phyloP scores from a whole-genome alignment of 2,888 invertebrate species.

The Hydrotaea cyrtoneurina region DNA sequence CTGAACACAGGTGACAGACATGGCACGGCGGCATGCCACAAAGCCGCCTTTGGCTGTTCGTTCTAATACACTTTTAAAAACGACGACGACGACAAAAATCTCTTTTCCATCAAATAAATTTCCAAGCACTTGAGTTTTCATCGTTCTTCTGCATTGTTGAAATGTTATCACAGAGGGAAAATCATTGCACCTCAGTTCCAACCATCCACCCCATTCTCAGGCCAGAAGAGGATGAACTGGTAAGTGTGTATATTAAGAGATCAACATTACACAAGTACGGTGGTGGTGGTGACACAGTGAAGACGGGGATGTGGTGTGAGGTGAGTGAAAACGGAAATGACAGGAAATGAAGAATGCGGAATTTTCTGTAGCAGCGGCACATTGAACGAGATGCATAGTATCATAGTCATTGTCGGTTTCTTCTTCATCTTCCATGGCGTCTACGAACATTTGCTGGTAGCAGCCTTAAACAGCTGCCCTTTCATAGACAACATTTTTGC shows the following conservation, averaged over 20 bases:
- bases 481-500: neutral
- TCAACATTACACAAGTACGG: constrained; percentile 3
- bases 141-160: constrained; percentile 63
- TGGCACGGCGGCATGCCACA: constrained; percentile 5
- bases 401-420: neutral
- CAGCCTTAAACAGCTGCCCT: neutral
- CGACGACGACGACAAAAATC: constrained; percentile 29
- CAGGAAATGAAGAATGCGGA: constrained; percentile 19
- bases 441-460: neutral
- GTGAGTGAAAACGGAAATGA: constrained; percentile 1
- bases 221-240: constrained; percentile 16
- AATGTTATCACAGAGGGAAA: constrained; percentile 42
- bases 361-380: neutral
- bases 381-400: neutral
- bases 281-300: neutral
- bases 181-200: constrained; percentile 51
- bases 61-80: constrained; percentile 36
- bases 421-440: neutral
- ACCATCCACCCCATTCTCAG: constrained; percentile 10
- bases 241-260: constrained; percentile 1
- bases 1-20: constrained; percentile 37
- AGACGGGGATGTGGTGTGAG: neutral
- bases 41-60: constrained; percentile 46
- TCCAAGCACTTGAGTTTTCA: constrained; percentile 65
- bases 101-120: constrained; percentile 61